Conservation (phyloP, 2,113 vertebrate species). For the Leptodactylus fuscus region DNA sequence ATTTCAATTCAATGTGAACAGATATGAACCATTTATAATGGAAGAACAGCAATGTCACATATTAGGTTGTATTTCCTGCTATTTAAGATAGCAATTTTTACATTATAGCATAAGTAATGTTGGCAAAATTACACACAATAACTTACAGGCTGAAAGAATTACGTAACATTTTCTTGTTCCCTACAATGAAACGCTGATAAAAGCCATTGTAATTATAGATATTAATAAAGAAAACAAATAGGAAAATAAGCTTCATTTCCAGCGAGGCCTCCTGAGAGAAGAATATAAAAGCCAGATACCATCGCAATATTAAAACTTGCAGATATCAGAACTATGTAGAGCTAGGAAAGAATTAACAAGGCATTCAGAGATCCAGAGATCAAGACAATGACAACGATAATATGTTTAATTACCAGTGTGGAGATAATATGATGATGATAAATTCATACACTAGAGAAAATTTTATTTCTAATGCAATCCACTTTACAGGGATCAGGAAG, state of each 20-base stretch:
- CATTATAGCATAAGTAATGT: not conserved
- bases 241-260: not conserved
- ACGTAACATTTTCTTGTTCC: not conserved
- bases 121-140: not conserved
- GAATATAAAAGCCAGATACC: conserved; percentile 29
- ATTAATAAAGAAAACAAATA: conserved; percentile 20
- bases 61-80: not conserved
- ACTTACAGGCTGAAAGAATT: not conserved
- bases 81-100: not conserved
- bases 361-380: not conserved
- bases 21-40: not conserved
- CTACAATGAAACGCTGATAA: conserved; percentile 8
- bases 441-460: not conserved
- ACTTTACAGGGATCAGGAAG: too few species aligned
- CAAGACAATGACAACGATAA: not conserved
- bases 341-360: not conserved
- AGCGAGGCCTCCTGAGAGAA: conserved; percentile 7
- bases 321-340: not conserved
- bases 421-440: not conserved
- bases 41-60: not conserved
- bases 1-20: not conserved
- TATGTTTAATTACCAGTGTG: not conserved
- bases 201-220: conserved; percentile 18
- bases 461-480: too few species aligned
- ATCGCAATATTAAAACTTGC: conserved; percentile 18